These are phyloP conservation scores for Porphyrio hochstetteri DNA, from an alignment of 2,113 vertebrate species.

Conservation along the genomic window DNA sequence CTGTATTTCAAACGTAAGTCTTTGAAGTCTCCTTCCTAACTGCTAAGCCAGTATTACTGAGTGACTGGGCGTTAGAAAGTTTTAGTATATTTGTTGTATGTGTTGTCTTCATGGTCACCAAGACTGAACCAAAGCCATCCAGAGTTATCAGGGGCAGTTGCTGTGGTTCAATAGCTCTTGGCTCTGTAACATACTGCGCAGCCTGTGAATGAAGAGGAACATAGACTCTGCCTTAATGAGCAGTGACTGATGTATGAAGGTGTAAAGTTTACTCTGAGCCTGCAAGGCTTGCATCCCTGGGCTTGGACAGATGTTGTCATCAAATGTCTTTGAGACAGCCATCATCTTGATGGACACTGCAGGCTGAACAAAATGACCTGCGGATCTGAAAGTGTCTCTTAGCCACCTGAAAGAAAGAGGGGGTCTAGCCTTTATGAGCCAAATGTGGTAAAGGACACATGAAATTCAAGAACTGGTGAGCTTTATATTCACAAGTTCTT, in stretches of 20 bases:
- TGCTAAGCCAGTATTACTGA: not conserved
- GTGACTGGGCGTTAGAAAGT: not conserved
- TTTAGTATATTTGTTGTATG: not conserved
- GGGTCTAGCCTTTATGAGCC: not conserved
- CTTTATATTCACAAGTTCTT: not conserved
- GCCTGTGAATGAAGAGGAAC: not conserved
- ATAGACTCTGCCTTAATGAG: accelerated
- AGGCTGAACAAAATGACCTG: not conserved
- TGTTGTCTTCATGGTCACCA: not conserved
- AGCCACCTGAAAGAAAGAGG: not conserved
- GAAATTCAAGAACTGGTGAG: not conserved
- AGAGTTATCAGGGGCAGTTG: not conserved
- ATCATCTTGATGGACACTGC: not conserved
- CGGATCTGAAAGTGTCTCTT: not conserved
- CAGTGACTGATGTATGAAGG: not conserved
- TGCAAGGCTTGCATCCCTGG: not conserved
- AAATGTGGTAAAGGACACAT: not conserved
- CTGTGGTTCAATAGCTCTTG: not conserved
- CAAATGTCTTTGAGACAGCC: not conserved
- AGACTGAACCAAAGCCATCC: not conserved
- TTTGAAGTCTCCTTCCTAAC: not conserved
- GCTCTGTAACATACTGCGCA: not conserved
- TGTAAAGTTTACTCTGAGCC: not conserved
- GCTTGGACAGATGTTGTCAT: not conserved
- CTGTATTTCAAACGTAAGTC: not conserved